A percentile compares a stretch with the other conserved stretches of the same genome.
Conservation (phyloP, 1,140 invertebrate species). For the Drosophila dunni region DNA sequence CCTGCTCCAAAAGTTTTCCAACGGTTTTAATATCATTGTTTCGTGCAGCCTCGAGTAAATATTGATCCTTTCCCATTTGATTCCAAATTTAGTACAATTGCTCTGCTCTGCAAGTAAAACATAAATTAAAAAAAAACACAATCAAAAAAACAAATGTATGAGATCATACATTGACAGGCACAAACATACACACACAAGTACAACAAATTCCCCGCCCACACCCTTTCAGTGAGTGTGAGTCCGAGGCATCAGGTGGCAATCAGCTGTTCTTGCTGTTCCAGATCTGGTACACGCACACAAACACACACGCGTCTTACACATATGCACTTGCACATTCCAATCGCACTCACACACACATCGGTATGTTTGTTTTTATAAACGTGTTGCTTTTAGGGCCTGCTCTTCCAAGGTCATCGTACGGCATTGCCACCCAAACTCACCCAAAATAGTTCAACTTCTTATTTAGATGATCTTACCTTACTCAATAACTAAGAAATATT, state of each 20-base stretch:
- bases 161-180: constrained; percentile 33
- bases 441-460: constrained; percentile 40
- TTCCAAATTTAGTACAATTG: not conserved
- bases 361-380: constrained; percentile 46
- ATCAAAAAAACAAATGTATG: constrained; percentile 22
- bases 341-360: constrained; percentile 10
- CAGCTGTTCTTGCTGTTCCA: constrained; percentile 48
- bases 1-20: constrained; percentile 94
- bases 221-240: constrained; percentile 17
- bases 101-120: not conserved
- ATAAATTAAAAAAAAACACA: constrained; percentile 22
- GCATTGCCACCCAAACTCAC: constrained; percentile 44
- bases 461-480: constrained; percentile 35
- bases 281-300: constrained; percentile 7
- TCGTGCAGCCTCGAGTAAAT: constrained; percentile 96
- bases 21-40: constrained; percentile 94
- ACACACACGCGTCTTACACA: not conserved
- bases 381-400: constrained; percentile 45
- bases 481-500: constrained; percentile 14
- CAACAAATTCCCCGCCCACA: constrained; percentile 16
- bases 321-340: constrained; percentile 31
- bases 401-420: constrained; percentile 59
- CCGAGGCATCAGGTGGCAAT: constrained; percentile 41
- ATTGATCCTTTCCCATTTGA: constrained; percentile 94
- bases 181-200: not conserved